phyloP scores from a whole-genome alignment of 2,888 invertebrate genomes.

The Pseudanteris insignis region DNA sequence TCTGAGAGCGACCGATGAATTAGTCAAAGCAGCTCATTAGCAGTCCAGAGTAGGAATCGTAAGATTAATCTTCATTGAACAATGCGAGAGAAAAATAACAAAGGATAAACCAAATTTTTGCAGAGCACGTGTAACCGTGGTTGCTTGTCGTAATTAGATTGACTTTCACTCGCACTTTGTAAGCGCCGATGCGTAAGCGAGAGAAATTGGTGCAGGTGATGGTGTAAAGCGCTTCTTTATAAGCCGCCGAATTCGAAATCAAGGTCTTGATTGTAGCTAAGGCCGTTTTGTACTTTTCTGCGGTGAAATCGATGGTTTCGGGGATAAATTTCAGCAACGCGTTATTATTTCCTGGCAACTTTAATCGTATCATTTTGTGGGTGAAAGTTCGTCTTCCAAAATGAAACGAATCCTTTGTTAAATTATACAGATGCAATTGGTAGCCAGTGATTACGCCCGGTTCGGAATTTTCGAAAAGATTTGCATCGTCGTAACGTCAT shows the following conservation, averaged over 20 bases:
- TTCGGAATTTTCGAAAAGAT: too few species aligned
- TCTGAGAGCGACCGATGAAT: too few species aligned
- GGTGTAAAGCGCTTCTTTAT: constrained; percentile 19
- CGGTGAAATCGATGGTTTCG: constrained; percentile 19
- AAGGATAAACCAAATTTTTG: constrained; percentile 11
- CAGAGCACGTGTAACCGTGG: too few species aligned
- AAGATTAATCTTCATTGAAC: too few species aligned
- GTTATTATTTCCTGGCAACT: constrained; percentile 7
- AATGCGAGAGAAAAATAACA: neutral
- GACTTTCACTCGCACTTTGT: constrained; percentile 51
- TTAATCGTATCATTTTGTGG: constrained; percentile 11
- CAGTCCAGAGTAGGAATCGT: too few species aligned
- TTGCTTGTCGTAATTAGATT: constrained; percentile 52
- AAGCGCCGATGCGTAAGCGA: constrained; percentile 42
- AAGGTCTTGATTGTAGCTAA: constrained; percentile 33
- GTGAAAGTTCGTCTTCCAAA: constrained; percentile 25
- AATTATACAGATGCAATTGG: neutral
- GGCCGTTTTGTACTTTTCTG: constrained; percentile 6
- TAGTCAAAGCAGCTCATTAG: too few species aligned
- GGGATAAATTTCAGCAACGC: constrained; percentile 15
- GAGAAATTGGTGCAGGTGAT: constrained; percentile 40
- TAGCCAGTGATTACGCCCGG: too few species aligned
- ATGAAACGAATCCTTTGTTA: neutral
- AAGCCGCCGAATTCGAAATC: constrained; percentile 42
- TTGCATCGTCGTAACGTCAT: too few species aligned